phyloP scores from a whole-genome alignment of 2,888 invertebrate species.

The Taphrorychus bicolor region DNA sequence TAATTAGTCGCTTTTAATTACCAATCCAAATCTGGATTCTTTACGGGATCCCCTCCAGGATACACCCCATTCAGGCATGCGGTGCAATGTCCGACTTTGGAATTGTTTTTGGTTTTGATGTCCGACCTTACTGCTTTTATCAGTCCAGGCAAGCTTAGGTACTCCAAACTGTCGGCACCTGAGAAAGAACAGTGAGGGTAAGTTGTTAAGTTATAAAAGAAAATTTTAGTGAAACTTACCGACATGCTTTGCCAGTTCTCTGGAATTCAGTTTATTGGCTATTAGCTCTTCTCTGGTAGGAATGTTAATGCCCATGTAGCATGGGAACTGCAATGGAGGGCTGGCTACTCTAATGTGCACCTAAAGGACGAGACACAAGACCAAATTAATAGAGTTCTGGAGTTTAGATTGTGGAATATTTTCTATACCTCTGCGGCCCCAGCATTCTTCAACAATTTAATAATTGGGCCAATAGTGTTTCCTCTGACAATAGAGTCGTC shows the following conservation, averaged over 20 bases:
- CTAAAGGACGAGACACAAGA: conserved; percentile 1
- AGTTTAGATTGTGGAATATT: not conserved
- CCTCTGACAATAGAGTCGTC: conserved; percentile 98
- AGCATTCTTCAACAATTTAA: conserved; percentile 87
- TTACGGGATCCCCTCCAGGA: too few relatives aligned
- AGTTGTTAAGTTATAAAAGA: too few relatives aligned
- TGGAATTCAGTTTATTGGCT: conserved; percentile 83
- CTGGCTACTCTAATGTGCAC: conserved; percentile 96
- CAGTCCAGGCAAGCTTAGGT: too few relatives aligned
- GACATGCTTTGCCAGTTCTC: conserved; percentile 84
- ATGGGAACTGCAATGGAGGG: conserved; percentile 92
- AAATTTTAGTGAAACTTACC: too few relatives aligned
- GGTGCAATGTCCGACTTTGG: too few relatives aligned
- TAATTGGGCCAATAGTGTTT: conserved; percentile 96
- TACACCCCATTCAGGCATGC: too few relatives aligned
- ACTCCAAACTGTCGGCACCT: too few relatives aligned
- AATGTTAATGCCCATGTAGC: conserved; percentile 99
- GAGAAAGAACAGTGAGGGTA: too few relatives aligned
- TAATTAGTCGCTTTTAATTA: too few relatives aligned
- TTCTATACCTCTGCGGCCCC: conserved; percentile 89
- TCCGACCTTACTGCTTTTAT: too few relatives aligned
- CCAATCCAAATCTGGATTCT: too few relatives aligned
- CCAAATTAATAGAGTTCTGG: not conserved
- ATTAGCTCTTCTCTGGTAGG: conserved; percentile 96
- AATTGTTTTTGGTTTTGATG: too few relatives aligned